phyloP scores from a whole-genome alignment of 2,888 invertebrate species.

The Coecobrya sp. region DNA sequence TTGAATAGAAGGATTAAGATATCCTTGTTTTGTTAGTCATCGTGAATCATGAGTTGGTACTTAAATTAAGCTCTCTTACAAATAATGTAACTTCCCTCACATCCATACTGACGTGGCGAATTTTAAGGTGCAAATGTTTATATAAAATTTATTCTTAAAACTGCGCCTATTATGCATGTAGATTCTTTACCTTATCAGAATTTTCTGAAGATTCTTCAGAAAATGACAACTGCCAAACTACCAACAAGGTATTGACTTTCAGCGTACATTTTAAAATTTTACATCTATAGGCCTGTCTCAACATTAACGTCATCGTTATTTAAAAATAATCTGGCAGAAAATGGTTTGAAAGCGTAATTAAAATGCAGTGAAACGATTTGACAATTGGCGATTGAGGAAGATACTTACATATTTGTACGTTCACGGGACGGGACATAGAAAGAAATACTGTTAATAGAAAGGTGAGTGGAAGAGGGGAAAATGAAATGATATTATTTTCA shows the following conservation, averaged over 20 bases:
- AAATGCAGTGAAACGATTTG: slow-evolving; percentile 39
- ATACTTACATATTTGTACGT: neutral
- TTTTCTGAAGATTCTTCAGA: neutral
- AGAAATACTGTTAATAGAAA: neutral
- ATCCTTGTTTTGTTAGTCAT: neutral
- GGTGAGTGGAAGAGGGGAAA: slow-evolving; percentile 36
- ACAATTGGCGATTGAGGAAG: neutral
- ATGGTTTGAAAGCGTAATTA: slow-evolving; percentile 46
- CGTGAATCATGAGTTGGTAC: slow-evolving; percentile 23
- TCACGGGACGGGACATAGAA: too few relatives aligned
- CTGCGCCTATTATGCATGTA: too few relatives aligned
- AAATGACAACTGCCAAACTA: neutral
- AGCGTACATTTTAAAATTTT: neutral
- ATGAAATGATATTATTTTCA: slow-evolving; percentile 51
- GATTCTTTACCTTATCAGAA: neutral
- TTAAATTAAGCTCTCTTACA: neutral
- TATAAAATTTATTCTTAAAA: too few relatives aligned
- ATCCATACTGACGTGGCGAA: neutral
- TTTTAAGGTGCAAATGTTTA: too few relatives aligned
- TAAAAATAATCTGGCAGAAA: neutral
- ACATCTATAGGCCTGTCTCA: neutral
- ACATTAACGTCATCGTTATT: neutral
- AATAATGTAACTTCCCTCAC: neutral
- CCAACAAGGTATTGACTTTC: neutral
- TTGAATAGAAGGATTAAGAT: neutral